Conservation (phyloP, 1,140 invertebrate species). For the Lordiphosa mommai region DNA sequence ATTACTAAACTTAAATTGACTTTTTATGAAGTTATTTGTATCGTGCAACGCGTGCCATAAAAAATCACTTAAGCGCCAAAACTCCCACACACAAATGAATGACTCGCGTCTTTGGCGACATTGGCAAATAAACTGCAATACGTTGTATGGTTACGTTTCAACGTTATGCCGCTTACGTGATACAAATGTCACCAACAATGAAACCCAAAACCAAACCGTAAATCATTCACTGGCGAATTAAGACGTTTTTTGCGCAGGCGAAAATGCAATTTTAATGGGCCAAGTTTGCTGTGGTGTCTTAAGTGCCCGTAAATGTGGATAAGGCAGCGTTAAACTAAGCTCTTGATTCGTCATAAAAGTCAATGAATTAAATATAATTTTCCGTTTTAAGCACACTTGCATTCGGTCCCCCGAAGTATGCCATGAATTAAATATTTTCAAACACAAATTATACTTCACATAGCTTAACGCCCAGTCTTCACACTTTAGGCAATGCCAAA, state of each 20-base stretch:
- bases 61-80: constrained; percentile 64
- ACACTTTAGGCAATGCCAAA: too few relatives aligned
- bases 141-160: constrained; percentile 22
- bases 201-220: constrained; percentile 65
- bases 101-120: background rate
- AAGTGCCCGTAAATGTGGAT: background rate
- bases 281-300: constrained; percentile 1
- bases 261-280: constrained; percentile 1
- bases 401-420: background rate
- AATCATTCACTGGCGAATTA: constrained; percentile 68
- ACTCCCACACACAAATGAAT: constrained; percentile 43
- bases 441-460: background rate
- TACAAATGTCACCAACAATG: constrained; percentile 55
- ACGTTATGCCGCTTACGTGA: constrained; percentile 20
- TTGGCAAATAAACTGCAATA: constrained; percentile 40
- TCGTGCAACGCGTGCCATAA: constrained; percentile 61
- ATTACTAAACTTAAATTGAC: constrained; percentile 74
- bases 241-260: constrained; percentile 43
- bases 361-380: background rate
- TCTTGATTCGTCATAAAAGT: background rate
- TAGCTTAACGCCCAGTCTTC: too few relatives aligned
- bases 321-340: background rate
- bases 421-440: constrained; percentile 18
- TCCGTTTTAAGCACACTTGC: too few relatives aligned
- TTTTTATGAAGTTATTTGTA: constrained; percentile 70